Evolutionary conservation across 2,797 vertebrate species (phyloP), one percentile per base, ranked within the genome.

Genomic region (Euphonia xanthogaster): DNA sequence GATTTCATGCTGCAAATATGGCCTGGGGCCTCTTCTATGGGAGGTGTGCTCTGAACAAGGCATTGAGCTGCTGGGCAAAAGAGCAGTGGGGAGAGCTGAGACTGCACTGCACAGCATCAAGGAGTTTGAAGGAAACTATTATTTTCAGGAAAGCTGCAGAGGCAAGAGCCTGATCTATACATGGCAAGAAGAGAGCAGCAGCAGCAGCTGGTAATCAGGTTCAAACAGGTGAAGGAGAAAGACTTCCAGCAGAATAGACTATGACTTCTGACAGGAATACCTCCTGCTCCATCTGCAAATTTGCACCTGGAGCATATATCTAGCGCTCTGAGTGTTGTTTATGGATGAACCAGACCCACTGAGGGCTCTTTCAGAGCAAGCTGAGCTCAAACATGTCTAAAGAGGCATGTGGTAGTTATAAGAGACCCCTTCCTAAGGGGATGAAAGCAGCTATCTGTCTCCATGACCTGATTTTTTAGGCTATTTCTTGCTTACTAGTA

Each of bases 401-500:
- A 80, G 76, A 73, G 10, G 4, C 8, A 39, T 19, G 2, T 14
- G 2, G 4, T 39, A 55, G 4, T 53, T 65, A 12, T 22, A 31
- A 58, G 4, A 70, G 33, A 51, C 2, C 1, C 10, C 6, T 44
- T 78, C 11, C 19, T 8, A 17, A 8, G 7, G 14, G 9, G 1
- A 35, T 23, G 19, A 61, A 91, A 39, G 16, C 16, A 81, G 33
- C 37, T 42, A 9, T 35, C 8, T 80, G 17, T 54, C 35, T 62
- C n/a, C 9, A 18, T 67, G 31, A 31, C 12, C 9, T 55, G 24
- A 60, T 33, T 84, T 72, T 85, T 55, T 5, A 42, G 14, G 9
- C 5, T 35, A 5, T 87, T 90, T 54, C 23, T 76, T 67, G 23
- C 8, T 67, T 72, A 23, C 6, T 20, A 4, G 21, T 47, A n/a